Conservation (phyloP, 2,113 vertebrate species). For the Siphamia tubifer region DNA sequence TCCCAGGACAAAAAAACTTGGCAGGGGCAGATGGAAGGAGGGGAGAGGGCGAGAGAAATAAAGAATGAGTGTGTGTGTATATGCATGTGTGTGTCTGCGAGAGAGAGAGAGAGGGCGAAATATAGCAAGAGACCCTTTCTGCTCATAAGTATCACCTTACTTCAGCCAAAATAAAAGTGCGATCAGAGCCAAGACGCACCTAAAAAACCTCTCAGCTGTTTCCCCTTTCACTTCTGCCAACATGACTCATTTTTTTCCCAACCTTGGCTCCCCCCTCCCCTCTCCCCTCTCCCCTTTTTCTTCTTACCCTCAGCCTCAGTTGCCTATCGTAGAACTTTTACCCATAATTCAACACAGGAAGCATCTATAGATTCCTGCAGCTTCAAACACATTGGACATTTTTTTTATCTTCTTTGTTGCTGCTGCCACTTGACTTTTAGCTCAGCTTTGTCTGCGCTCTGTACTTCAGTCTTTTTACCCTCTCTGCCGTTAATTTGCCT, state of each 20-base stretch:
- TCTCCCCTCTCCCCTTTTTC: not conserved
- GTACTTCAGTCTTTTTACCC: constrained; percentile 11
- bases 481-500: constrained; percentile 38
- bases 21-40: constrained; percentile 48
- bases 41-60: constrained; percentile 14
- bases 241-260: constrained; percentile 58
- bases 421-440: not conserved
- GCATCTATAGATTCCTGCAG: not conserved
- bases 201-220: constrained; percentile 79
- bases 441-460: not conserved
- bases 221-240: constrained; percentile 63
- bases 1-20: constrained; percentile 69
- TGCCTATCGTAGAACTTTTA: not conserved
- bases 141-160: constrained; percentile 64
- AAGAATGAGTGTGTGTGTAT: constrained; percentile 35
- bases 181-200: constrained; percentile 69
- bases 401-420: not conserved
- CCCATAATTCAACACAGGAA: not conserved
- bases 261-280: constrained; percentile 1
- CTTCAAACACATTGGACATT: too few relatives aligned
- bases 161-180: constrained; percentile 73
- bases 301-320: not conserved
- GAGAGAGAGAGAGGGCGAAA: not conserved
- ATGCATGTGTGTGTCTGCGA: not conserved
- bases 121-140: constrained; percentile 25